Conservation (phyloP, 2,797 vertebrate species). For the Petrocephalus sullivani region DNA sequence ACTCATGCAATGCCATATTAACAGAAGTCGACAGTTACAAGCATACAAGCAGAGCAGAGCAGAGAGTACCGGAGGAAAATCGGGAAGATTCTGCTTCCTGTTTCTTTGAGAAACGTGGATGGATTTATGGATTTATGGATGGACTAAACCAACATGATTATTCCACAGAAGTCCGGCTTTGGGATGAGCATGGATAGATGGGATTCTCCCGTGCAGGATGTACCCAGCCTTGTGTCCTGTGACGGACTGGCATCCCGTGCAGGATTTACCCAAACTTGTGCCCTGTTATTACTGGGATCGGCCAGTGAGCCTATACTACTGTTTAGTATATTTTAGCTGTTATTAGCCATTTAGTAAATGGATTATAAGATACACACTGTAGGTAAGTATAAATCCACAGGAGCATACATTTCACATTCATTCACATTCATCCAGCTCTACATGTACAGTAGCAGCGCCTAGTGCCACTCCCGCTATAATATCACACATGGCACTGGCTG, state of each 20-base stretch:
- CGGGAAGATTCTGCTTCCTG: neutral
- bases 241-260: neutral
- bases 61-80: neutral
- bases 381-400: too few species aligned
- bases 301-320: too few species aligned
- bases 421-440: neutral
- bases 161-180: neutral
- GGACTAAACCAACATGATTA: neutral
- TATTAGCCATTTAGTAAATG: too few species aligned
- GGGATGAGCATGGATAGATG: neutral
- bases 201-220: neutral
- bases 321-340: too few species aligned
- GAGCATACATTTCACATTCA: too few species aligned
- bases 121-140: neutral
- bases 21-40: neutral
- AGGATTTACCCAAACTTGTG: neutral
- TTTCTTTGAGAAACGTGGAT: neutral
- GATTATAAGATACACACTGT: too few species aligned
- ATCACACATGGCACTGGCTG: neutral
- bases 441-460: neutral
- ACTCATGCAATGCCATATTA: neutral
- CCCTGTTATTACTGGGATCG: neutral
- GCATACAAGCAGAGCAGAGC: neutral
- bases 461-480: neutral
- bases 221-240: too few species aligned